These are phyloP conservation scores for Microplitis deprimator DNA, from an alignment of 2,888 invertebrate species.

Conservation along the genomic window DNA sequence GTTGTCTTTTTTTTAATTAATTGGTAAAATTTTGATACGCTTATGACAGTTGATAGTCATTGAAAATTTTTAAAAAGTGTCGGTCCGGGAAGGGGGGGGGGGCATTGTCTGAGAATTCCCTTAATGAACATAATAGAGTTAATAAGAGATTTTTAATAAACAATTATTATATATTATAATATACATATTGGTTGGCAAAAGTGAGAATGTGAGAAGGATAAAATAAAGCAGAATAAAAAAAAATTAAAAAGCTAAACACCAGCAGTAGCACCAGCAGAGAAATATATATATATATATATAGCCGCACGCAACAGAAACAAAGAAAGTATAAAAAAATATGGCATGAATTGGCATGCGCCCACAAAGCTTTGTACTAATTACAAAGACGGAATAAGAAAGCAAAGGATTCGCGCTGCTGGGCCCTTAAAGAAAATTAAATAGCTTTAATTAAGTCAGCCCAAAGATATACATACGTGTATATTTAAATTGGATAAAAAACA, in stretches of 20 bases:
- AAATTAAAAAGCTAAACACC: conserved; percentile 13
- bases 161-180: background rate
- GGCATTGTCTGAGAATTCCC: too few relatives aligned
- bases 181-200: background rate
- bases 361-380: conserved; percentile 61
- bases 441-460: conserved; percentile 63
- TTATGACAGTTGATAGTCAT: too few relatives aligned
- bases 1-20: too few relatives aligned
- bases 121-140: too few relatives aligned
- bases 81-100: too few relatives aligned
- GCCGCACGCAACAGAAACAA: conserved; percentile 42
- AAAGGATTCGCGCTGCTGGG: conserved; percentile 41
- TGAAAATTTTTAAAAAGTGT: too few relatives aligned
- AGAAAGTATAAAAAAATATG: conserved; percentile 27
- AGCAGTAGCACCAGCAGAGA: conserved; percentile 6
- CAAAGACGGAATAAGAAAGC: conserved; percentile 48
- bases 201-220: background rate
- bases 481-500: conserved; percentile 61
- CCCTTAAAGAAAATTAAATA: conserved; percentile 63
- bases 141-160: too few relatives aligned
- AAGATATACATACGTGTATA: conserved; percentile 59
- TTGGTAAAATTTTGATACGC: too few relatives aligned
- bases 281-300: background rate
- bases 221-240: background rate
- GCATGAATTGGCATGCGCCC: conserved; percentile 59